Evolutionary conservation across 2,888 invertebrate genomes (phyloP), one percentile per base, ranked within the genome.

Genomic region (Ormyrus nitidulus): DNA sequence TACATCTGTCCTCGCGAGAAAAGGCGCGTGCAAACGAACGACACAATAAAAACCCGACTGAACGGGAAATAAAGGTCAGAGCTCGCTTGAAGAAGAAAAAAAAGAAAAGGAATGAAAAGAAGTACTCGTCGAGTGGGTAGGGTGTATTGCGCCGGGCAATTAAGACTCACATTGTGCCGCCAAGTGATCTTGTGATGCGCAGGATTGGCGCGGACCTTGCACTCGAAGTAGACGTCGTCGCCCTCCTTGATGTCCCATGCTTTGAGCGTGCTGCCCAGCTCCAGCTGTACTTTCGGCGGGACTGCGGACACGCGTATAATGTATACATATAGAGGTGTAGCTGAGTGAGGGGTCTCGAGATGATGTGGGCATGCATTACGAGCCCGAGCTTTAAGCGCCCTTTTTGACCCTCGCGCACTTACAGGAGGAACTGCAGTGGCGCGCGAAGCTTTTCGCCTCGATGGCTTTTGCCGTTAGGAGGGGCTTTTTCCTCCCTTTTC

Each of bases 171-270:
- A 89, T 95, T 94, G 88, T 95, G 95, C 86, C 93, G 94, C 95
- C 95, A 95, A 83, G 94, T 93, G 86, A 95, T 95, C 88, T 94
- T 94, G 89, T 94, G 94, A 87, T 95, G 94, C 87, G 93, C 93
- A 64, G 95, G 95, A 91, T 95, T 95, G 73, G 95, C 94, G 86
- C 93, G 93, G 86, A 95, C 94, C 91, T 94, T 94, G 90, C 95
- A 95, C 90, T 95, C 95, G 88, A 95, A 95, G 91, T 95, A 95
- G 75, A 95, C 95, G 89, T 95, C 95, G 87, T 95, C 95, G 82
- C 95, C 95, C 91, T 95, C 95, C 88, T 95, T 95, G 86, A 95
- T 95, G 88, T 95, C 94, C 86, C 94, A 94, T 64, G 95, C 94
- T 86, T 95, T 94, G 84, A 95, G 91, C 64, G 95, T 95, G 87